Evolutionary conservation across 1,140 invertebrate species (phyloP).

Genomic region (Heliconius hewitsoni): DNA sequence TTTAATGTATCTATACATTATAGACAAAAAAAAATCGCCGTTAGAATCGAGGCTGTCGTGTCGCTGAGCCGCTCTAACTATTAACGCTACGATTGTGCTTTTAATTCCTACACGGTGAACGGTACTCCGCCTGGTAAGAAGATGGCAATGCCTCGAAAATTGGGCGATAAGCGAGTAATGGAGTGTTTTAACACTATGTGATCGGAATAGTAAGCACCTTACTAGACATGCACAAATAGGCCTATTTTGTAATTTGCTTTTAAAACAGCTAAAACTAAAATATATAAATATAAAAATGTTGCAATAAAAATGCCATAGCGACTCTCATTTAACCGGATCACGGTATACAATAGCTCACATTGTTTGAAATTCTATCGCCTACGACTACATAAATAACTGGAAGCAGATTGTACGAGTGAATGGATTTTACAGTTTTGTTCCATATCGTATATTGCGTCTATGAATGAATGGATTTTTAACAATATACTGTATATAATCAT

Average conservation of each 20-base stretch:
- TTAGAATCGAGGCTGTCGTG: no score
- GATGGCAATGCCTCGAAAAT: no score
- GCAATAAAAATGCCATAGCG: constrained; percentile 5
- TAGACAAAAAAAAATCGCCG: no score
- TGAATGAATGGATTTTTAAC: not conserved
- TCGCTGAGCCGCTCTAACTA: no score
- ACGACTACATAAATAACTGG: constrained; percentile 3
- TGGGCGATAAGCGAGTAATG: no score
- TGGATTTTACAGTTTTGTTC: constrained; percentile 5
- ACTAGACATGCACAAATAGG: no score
- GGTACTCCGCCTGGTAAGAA: no score
- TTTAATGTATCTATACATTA: no score
- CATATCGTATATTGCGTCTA: not conserved
- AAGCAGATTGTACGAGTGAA: constrained; percentile 3
- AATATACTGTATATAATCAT: not conserved
- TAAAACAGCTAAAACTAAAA: not conserved
- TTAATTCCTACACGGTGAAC: no score
- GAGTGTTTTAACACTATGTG: no score
- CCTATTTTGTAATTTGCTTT: not conserved
- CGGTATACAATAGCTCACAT: not conserved
- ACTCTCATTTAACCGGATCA: constrained; percentile 9
- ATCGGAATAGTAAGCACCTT: no score
- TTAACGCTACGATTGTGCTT: no score
- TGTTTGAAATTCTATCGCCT: constrained; percentile 8
- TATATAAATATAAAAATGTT: not conserved